A percentile compares a stretch with the other conserved stretches of the same genome.
phyloP scores from a whole-genome alignment of 2,113 vertebrate species.

The Marcusenius ussheri region DNA sequence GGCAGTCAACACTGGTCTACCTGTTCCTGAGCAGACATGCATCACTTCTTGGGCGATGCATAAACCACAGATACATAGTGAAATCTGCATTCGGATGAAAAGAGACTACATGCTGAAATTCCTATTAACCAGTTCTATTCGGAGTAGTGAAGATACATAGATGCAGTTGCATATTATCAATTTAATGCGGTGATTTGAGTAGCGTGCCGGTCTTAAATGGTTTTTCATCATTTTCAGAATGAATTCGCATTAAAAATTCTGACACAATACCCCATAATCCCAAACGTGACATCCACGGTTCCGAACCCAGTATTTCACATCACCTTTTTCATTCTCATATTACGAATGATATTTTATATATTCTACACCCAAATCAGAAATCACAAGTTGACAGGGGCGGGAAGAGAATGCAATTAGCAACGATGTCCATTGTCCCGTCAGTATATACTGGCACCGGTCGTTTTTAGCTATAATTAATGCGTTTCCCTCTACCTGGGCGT shows the following conservation, averaged over 20 bases:
- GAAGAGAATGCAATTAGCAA: neutral
- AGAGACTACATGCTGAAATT: neutral
- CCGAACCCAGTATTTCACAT: neutral
- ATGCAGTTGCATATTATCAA: neutral
- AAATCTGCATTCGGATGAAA: neutral
- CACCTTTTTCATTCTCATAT: neutral
- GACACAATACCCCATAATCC: neutral
- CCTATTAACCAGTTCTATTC: neutral
- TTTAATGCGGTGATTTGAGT: neutral
- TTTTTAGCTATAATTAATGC: neutral
- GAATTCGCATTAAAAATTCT: neutral
- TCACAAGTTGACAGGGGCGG: neutral
- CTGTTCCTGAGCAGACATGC: neutral
- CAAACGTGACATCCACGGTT: neutral
- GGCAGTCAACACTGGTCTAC: neutral
- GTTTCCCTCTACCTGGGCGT: neutral
- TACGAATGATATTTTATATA: neutral
- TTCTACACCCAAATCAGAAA: neutral
- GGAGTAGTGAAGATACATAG: neutral
- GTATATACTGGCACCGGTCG: neutral
- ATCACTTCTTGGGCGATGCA: neutral
- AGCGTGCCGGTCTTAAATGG: neutral
- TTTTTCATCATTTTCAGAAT: neutral
- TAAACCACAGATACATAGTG: neutral
- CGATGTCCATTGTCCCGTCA: neutral